Conservation (phyloP, 2,797 vertebrate genomes). For the Cossypha niveicapilla region DNA sequence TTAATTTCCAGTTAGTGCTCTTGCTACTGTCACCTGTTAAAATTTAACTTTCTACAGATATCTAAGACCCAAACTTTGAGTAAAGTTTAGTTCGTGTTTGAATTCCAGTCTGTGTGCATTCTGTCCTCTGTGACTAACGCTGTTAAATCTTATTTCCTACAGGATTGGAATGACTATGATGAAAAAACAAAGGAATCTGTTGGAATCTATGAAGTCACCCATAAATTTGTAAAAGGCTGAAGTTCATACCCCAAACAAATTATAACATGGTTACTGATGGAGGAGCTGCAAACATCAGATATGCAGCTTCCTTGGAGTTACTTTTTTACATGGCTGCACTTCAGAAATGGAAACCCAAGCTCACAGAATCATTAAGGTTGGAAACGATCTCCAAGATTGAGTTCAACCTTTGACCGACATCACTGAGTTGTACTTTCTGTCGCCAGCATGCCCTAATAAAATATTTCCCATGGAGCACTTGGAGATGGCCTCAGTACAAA, state of each 20-base stretch:
- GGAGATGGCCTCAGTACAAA: not conserved
- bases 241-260: not conserved
- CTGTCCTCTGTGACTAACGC: conserved; percentile 10
- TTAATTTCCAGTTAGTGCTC: not conserved
- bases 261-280: not conserved
- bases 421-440: not conserved
- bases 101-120: not conserved
- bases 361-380: not conserved
- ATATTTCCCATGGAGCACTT: not conserved
- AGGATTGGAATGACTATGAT: conserved; percentile 99
- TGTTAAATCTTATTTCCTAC: conserved; percentile 22
- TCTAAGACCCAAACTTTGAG: not conserved
- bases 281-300: not conserved
- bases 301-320: not conserved
- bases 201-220: conserved; percentile 94
- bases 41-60: not conserved
- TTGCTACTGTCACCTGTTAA: not conserved
- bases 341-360: not conserved
- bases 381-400: not conserved
- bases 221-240: conserved; percentile 92
- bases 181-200: conserved; percentile 91
- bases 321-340: not conserved
- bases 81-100: not conserved
- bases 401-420: not conserved
- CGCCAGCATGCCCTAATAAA: conserved; percentile 28